Percentiles rank a stretch among this genome's conserved stretches.
phyloP scores from a whole-genome alignment of 53 echinoderm and acorn worm species.

The Crossaster papposus region DNA sequence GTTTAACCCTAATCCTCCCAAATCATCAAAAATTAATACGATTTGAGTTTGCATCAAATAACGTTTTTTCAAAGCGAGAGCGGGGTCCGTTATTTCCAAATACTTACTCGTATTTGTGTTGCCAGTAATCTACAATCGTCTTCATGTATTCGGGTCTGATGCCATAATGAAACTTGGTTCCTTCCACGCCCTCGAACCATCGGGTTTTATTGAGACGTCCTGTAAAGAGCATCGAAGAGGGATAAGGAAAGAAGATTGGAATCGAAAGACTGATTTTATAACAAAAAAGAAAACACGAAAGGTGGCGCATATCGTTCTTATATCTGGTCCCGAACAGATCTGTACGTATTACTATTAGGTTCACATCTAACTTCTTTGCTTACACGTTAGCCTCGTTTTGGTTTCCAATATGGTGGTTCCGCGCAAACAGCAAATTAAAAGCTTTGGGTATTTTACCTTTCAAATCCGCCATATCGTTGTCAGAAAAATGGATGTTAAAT shows the following conservation, averaged over 20 bases:
- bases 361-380: too few species aligned
- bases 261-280: too few species aligned
- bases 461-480: conserved; percentile 64
- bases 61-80: too few species aligned
- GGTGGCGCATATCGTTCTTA: not conserved
- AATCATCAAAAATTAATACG: too few species aligned
- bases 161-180: conserved; percentile 73
- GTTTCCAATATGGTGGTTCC: not conserved
- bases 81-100: too few species aligned
- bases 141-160: conserved; percentile 81
- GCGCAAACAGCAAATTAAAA: not conserved
- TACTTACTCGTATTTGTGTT: conserved; percentile 73
- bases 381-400: not conserved
- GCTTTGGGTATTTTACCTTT: conserved; percentile 6
- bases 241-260: not conserved
- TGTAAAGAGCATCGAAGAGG: not conserved
- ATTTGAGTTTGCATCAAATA: too few species aligned
- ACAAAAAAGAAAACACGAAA: not conserved
- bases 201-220: not conserved
- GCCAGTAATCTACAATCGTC: conserved; percentile 78
- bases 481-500: conserved; percentile 63
- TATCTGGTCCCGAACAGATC: too few species aligned
- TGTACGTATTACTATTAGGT: too few species aligned
- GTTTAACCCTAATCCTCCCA: not conserved
- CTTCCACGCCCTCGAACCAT: conserved; percentile 73